Conservation (phyloP, 2,888 invertebrate species). For the Trissoscelio sp. region DNA sequence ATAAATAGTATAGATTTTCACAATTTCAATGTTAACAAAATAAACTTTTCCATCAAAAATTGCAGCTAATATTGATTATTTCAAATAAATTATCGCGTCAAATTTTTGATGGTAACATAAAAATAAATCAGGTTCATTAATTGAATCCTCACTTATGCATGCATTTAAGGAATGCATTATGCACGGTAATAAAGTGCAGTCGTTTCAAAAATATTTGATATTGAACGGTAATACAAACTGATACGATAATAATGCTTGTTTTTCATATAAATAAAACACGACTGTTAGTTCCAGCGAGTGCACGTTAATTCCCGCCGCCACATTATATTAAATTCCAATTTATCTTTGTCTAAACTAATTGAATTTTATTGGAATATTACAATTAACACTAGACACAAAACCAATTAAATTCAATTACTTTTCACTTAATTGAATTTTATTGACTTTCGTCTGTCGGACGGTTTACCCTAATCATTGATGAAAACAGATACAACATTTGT, state of each 20-base stretch:
- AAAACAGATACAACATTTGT: neutral
- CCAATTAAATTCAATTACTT: constrained; percentile 53
- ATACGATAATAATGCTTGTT: neutral
- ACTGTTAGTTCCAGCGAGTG: neutral
- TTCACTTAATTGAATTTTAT: constrained; percentile 47
- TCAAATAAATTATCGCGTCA: no score
- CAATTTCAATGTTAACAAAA: no score
- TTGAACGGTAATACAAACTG: neutral
- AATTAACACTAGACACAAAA: constrained; percentile 45
- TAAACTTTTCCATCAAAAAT: no score
- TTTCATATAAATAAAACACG: neutral
- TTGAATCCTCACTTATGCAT: neutral
- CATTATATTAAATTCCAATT: constrained; percentile 43
- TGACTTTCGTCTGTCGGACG: constrained; percentile 26
- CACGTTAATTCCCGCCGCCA: neutral
- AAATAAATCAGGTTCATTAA: no score
- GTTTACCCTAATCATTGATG: constrained; percentile 12
- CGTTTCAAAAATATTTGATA: neutral
- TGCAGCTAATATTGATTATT: no score
- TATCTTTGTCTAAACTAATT: constrained; percentile 36
- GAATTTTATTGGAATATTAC: constrained; percentile 43
- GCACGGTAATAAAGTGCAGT: neutral
- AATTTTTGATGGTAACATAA: no score
- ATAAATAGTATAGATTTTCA: no score
- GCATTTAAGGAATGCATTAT: neutral